Base-by-base conservation (phyloP, 2,888 invertebrate genomes). In the Choristoneura rosaceana region DNA sequence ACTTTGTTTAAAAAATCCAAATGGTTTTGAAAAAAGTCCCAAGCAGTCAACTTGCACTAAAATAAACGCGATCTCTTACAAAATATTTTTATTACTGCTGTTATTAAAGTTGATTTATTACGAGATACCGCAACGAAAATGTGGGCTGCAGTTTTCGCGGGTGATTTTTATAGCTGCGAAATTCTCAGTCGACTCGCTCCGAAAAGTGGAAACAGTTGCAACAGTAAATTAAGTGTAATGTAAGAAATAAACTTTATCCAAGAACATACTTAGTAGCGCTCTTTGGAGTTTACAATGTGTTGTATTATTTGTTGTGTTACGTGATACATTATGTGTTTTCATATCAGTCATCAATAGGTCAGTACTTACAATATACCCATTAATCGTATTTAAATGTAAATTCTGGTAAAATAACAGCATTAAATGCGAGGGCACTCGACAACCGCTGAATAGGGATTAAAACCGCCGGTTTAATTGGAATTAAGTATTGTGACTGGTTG, bases 291-390 rank as follows among this genome's bases (percentile, higher is more conserved):
- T 38, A 38, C 33, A 52, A 65, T 55, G 63, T 64, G 52, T 25
- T 59, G 9, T 2, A 17, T 52, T 55, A 33, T 60, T 70, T 63
- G 50, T 61, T 47, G 38, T 17, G 43, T 12, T 50, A 50, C n/a
- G 33, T 50, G 64, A n/a, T 50, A 50, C n/a, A n/a, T 50, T 50
- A n/a, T 25, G 34, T n/a, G 55, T 43, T 76, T 74, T 78, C 80
- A 78, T 79, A 81, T 84, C 84, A 86, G 81, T 88, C 84, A 86
- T 82, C 77, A 76, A 78, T 79, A 55, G 59, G 47, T 76, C 76
- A 73, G 75, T 74, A 81, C 80, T 25, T 25, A 25, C 2, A 25
- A 25, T 25, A 25, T 25, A 25, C 25, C 25, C 82, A 82, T 83
- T 88, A 87, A 85, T 81, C 81, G 84, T 38, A 33, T 10, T 47